Evolutionary conservation across 2,113 vertebrate genomes (phyloP).

Genomic region (Caranx ignobilis): DNA sequence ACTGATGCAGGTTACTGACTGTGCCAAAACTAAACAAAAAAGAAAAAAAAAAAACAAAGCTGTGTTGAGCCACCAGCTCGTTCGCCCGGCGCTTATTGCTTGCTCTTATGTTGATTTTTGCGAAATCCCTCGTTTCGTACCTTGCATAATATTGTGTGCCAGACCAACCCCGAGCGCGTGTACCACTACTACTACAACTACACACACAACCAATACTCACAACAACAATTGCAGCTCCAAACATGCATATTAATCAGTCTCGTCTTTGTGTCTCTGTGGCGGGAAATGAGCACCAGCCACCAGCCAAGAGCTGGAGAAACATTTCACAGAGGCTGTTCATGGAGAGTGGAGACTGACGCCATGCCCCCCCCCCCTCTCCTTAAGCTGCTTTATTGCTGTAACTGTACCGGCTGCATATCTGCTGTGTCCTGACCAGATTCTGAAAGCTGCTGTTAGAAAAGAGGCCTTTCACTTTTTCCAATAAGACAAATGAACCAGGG

Average conservation of each 20-base stretch:
- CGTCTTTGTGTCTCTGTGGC: conserved; percentile 26
- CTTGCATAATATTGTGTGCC: conserved; percentile 1
- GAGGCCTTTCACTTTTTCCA: conserved; percentile 2
- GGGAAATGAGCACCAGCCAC: conserved; percentile 29
- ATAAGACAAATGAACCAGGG: neutral
- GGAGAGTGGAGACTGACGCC: conserved; percentile 17
- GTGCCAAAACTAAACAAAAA: conserved; percentile 30
- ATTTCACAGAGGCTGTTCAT: conserved; percentile 20
- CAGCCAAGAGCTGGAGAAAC: conserved; percentile 25
- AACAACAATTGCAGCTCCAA: conserved; percentile 30
- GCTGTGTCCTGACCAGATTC: conserved; percentile 37
- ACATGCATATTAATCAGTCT: conserved; percentile 16
- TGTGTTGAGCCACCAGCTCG: conserved; percentile 40
- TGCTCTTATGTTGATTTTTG: conserved; percentile 22
- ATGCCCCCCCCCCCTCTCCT: too few species aligned
- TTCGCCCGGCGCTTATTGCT: conserved; percentile 18
- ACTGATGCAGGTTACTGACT: conserved; percentile 48
- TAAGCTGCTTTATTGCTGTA: conserved; percentile 31
- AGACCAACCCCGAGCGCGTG: conserved; percentile 10
- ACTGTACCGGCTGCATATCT: neutral
- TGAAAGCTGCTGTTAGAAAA: conserved; percentile 6
- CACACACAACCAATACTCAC: conserved; percentile 5
- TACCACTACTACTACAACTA: neutral
- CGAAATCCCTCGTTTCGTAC: conserved; percentile 1
- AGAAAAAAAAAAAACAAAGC: conserved; percentile 30